These are phyloP conservation scores for Peromyscus eremicus DNA, from an alignment of 2,797 vertebrate species.

Conservation along the genomic window DNA sequence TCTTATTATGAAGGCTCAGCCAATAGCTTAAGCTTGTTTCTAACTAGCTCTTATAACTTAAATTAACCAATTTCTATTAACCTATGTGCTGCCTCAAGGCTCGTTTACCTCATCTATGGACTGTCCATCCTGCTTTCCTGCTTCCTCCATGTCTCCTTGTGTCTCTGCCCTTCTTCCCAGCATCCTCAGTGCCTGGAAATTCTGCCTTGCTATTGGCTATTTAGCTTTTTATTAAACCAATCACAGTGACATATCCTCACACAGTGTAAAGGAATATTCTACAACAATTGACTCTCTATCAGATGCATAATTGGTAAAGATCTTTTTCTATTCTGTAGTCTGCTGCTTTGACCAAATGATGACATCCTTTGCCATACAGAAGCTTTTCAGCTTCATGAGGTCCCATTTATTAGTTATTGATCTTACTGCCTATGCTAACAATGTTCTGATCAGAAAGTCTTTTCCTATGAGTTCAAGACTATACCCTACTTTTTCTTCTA, in stretches of 20 bases:
- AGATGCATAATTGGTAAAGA: background rate
- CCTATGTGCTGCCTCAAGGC: background rate
- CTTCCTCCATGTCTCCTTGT: background rate
- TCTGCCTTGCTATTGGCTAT: background rate
- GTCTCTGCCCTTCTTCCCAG: background rate
- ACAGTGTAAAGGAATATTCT: background rate
- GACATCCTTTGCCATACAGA: background rate
- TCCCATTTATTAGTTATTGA: background rate
- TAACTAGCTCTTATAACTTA: background rate
- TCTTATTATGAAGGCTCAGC: background rate
- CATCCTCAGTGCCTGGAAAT: background rate
- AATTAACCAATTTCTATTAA: background rate
- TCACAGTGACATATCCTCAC: background rate
- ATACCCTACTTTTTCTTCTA: background rate
- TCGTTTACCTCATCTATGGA: background rate
- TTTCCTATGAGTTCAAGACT: background rate
- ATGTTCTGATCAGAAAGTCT: background rate
- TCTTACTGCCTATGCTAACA: background rate
- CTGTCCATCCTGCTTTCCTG: background rate
- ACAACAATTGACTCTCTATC: background rate
- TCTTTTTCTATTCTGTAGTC: background rate
- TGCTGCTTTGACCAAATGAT: background rate
- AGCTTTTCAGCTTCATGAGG: background rate
- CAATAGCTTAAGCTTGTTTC: background rate
- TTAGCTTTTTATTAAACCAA: background rate